Evolutionary conservation across 2,113 vertebrate genomes (phyloP), one percentile per base, ranked within the genome.

Genomic region (Ranitomeya variabilis): DNA sequence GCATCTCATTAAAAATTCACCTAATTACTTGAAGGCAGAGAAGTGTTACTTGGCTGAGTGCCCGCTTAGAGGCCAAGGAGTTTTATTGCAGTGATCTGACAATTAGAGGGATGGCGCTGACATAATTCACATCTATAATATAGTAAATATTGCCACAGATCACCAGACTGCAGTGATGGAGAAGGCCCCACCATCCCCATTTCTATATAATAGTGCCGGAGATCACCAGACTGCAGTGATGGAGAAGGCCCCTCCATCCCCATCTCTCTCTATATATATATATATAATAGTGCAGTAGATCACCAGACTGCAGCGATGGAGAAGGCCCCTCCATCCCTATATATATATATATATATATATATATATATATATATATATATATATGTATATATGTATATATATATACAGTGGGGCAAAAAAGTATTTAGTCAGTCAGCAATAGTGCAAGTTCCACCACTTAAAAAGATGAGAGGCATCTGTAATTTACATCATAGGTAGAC

Each of bases 11-110:
- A 59, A 59, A 80, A 54, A 26, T 7, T 14, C 23, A 23, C 13
- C 9, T 80, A 80, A 60, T 60, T 80, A 80, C 4, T 57, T 55
- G 51, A 54, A 55, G n/a, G 7, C 21, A 16, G 54, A 80, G n/a
- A 59, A 80, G 54, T 37, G 54, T 31, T 23, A 31, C 79, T 31
- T 80, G 79, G 79, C 26, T 60, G 14, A 80, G n/a, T 60, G 79
- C 79, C 79, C 12, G 11, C 16, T 60, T 16, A 19, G 51, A 9
- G 26, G 74, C n/a, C 4, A 19, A n/a, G 18, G 57, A 21, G 79
- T 81, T 62, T 62, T 19, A 81, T 62, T 60, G 26, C 57, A 81
- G 57, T 19, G 11, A 18, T 81, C 13, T 57, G 55, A 52, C 74
- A 77, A 26, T 80, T 80, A 59, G 8, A 21, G 77, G 52, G 21